Percentiles rank a stretch among this genome's conserved stretches.
Conservation (phyloP, 2,797 vertebrate species). For the Agapornis canus region DNA sequence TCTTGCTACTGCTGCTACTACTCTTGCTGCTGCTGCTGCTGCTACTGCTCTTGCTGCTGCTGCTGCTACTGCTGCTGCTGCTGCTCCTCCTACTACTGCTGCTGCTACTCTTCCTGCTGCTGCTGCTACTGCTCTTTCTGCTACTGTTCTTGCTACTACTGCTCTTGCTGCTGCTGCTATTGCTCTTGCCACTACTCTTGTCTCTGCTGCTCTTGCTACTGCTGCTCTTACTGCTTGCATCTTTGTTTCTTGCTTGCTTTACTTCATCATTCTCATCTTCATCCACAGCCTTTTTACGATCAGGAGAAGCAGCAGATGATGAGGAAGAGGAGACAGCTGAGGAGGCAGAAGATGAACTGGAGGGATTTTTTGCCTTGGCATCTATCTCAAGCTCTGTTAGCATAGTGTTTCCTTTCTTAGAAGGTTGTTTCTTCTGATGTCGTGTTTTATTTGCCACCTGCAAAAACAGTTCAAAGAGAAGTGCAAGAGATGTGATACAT, state of each 20-base stretch:
- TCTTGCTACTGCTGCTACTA: accelerated
- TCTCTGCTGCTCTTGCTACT: background rate
- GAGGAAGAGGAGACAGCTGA: conserved; percentile 39
- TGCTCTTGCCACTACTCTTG: no score
- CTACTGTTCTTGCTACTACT: background rate
- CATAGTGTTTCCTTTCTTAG: conserved; percentile 19
- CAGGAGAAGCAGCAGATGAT: background rate
- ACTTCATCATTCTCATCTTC: background rate
- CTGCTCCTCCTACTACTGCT: accelerated
- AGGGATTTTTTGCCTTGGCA: background rate
- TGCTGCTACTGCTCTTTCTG: background rate
- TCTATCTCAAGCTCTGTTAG: conserved; percentile 24
- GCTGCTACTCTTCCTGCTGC: accelerated
- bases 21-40: accelerated
- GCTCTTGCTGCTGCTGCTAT: background rate
- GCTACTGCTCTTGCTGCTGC: accelerated
- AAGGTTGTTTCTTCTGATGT: background rate
- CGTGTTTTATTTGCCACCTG: conserved; percentile 52
- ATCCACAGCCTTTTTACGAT: background rate
- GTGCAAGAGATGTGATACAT: background rate
- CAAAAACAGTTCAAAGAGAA: background rate
- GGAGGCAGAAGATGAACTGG: conserved; percentile 55
- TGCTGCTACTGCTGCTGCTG: accelerated
- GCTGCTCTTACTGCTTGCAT: conserved; percentile 19
- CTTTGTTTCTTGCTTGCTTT: background rate